These are phyloP conservation scores for Dolichallabes microphthalmus DNA, from an alignment of 2,113 vertebrate genomes.

Conservation along the genomic window DNA sequence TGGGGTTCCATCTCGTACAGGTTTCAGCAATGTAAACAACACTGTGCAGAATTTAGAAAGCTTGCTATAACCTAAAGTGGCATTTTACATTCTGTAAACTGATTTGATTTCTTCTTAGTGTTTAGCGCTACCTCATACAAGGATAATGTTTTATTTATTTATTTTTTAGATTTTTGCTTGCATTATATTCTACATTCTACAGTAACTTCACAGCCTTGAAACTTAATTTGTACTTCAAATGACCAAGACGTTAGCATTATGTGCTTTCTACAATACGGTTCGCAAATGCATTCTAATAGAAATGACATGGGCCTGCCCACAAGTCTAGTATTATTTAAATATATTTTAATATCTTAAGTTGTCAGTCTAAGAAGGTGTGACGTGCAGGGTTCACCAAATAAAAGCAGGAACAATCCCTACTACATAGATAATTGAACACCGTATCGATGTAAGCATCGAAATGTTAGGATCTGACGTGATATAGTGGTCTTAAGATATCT, in stretches of 20 bases:
- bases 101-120: background rate
- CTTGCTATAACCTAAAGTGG: background rate
- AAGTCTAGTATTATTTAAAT: background rate
- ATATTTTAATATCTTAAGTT: background rate
- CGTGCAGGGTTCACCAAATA: slow-evolving; percentile 2
- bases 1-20: background rate
- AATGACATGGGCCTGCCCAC: slow-evolving; percentile 38
- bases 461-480: background rate
- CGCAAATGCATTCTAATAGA: slow-evolving; percentile 29
- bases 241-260: background rate
- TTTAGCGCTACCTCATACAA: slow-evolving; percentile 2
- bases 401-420: background rate
- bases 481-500: background rate
- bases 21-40: slow-evolving; percentile 25
- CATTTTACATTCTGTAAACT: slow-evolving; percentile 14
- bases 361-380: background rate
- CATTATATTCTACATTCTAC: slow-evolving; percentile 15
- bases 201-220: background rate
- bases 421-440: background rate
- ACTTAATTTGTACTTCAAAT: background rate
- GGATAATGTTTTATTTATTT: background rate
- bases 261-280: slow-evolving; percentile 6
- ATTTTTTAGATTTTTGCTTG: background rate
- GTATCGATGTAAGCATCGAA: background rate
- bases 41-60: background rate